Evolutionary conservation across 2,113 vertebrate species (phyloP).

Genomic region (Nycticebus coucang): DNA sequence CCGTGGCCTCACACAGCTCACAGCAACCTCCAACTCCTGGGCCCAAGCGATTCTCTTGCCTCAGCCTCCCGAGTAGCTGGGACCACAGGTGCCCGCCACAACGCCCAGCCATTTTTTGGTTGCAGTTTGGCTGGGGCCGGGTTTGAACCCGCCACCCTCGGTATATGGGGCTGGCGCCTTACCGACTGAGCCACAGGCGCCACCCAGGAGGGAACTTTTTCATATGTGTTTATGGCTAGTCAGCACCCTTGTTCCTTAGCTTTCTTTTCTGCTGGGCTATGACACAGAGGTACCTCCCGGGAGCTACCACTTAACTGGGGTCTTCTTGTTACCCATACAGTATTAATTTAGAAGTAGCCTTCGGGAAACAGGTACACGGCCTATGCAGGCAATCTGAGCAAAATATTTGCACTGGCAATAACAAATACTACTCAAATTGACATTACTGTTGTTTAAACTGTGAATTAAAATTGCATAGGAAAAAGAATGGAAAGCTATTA

Average conservation of each 20-base stretch:
- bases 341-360: constrained; percentile 5
- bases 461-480: not conserved
- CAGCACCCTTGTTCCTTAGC: not conserved
- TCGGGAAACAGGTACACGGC: not conserved
- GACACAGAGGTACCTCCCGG: not conserved
- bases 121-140: too few relatives aligned
- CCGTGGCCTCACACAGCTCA: too few relatives aligned
- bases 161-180: too few relatives aligned
- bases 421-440: not conserved
- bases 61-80: too few relatives aligned
- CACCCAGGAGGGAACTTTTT: not conserved
- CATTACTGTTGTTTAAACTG: not conserved
- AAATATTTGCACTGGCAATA: not conserved
- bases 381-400: not conserved
- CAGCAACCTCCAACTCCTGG: too few relatives aligned
- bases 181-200: too few relatives aligned
- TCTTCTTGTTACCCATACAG: not conserved
- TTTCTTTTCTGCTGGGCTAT: not conserved
- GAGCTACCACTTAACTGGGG: not conserved
- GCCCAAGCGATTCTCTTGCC: too few relatives aligned
- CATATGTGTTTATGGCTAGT: not conserved
- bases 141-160: too few relatives aligned
- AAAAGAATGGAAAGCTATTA: not conserved
- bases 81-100: too few relatives aligned
- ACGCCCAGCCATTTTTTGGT: too few relatives aligned